Evolutionary conservation across 2,888 invertebrate species (phyloP).

Genomic region (Copidosoma aretas): DNA sequence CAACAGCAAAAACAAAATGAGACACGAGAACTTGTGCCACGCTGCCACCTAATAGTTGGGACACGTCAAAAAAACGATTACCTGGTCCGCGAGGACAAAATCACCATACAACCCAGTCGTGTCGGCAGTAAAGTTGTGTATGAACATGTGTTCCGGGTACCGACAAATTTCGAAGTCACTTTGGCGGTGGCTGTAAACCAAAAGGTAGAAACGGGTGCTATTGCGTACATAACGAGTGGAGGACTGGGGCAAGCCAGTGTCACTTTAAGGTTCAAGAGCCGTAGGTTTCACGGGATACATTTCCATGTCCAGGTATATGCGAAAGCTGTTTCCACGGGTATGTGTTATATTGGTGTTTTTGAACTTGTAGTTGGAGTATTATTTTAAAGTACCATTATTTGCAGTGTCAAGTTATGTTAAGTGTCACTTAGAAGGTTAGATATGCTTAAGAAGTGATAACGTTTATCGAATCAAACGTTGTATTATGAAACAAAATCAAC

Average conservation of each 20-base stretch:
- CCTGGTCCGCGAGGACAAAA: not conserved
- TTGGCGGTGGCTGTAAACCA: conserved; percentile 40
- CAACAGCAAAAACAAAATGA: not conserved
- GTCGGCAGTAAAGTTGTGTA: not conserved
- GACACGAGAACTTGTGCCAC: no score
- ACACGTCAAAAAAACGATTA: not conserved
- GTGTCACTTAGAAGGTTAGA: no score
- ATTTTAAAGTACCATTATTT: no score
- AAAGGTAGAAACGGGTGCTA: no score
- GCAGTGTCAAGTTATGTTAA: no score
- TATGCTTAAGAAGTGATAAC: no score
- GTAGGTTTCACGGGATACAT: conserved; percentile 61
- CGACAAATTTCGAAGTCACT: not conserved
- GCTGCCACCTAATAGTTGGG: not conserved
- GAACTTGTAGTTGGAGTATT: no score
- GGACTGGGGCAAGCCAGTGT: conserved; percentile 58
- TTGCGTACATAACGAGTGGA: conserved; percentile 46
- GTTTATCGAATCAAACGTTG: no score
- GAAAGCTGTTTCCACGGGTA: no score
- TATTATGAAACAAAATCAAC: no score
- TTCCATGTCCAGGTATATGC: conserved; percentile 62
- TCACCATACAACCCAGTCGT: not conserved
- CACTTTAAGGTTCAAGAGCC: conserved; percentile 62
- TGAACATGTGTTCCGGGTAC: not conserved
- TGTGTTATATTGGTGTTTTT: no score